Evolutionary conservation across 2,888 invertebrate genomes (phyloP), one percentile per base, ranked within the genome.

Genomic region (Drosophila monieri): DNA sequence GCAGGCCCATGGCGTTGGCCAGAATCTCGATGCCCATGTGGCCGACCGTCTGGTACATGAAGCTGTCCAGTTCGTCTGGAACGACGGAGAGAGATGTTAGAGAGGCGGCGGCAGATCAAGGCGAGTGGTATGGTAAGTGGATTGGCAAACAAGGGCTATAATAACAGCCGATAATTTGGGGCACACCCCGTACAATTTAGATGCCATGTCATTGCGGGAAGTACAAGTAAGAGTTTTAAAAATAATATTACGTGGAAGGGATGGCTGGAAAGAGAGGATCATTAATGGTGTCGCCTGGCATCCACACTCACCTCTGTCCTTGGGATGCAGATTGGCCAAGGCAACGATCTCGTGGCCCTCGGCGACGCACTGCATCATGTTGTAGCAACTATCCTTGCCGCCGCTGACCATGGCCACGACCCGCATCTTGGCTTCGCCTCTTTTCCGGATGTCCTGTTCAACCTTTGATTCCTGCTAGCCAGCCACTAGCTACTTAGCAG

Each of bases 1-100:
- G 99, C 64, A 99, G 92, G 3, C 94, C 96, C 95, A 99, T 96
- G 1, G 99, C 99, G 91, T 97, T 96, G 25, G 98, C 97, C 91
- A 98, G 97, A 76, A 96, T 93, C 76, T 95, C 95, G 74, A 99
- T 95, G 15, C 97, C 98, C 93, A 98, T 97, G 91, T 98, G 97
- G 0, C 99, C 99, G 58, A 99, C 99, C 53, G 98, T 98, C 93
- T 99, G 99, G 91, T 99, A 99, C 99, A 99, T 99, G 90, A 97
- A 99, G 90, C 98, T 98, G 92, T 99, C 98, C 87, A 98, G 91
- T 91, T 98, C 98, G 94, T 96, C 96, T 95, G 91, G 6, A 64
- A 71, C 6, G 12, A 48, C 18, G 18, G 18, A 18, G 18, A 18
- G 18, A 18, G 18, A 18, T 18, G 30, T 30, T 51, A 41, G 41